Evolutionary conservation across 2,888 invertebrate species (phyloP).

Genomic region (Lepas anatifera): DNA sequence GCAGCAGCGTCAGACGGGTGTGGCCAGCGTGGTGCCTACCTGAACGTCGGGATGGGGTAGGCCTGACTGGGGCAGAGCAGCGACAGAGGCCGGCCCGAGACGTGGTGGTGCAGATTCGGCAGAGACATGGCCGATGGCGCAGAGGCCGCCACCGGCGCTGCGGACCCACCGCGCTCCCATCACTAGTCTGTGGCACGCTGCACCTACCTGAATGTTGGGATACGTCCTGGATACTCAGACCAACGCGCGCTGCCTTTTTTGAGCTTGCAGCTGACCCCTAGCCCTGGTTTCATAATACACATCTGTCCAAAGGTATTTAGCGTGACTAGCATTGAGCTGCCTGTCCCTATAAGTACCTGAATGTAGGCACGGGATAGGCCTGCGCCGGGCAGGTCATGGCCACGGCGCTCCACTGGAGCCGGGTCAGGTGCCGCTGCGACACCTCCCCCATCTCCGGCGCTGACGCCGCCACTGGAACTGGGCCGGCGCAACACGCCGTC

Average conservation of each 20-base stretch:
- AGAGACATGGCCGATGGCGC: not conserved
- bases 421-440: not conserved
- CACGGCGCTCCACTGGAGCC: slow-evolving; percentile 13
- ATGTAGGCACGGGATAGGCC: not conserved
- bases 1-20: not conserved
- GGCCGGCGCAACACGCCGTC: no score
- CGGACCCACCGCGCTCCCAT: no score
- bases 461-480: not conserved
- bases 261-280: no score
- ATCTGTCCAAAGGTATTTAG: no score
- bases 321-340: no score
- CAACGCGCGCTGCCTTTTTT: no score
- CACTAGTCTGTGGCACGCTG: no score
- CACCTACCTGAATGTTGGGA: slow-evolving; percentile 20
- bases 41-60: slow-evolving; percentile 40
- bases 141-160: slow-evolving; percentile 8
- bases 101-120: slow-evolving; percentile 22
- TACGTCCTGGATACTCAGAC: no score
- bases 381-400: slow-evolving; percentile 22
- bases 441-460: not conserved
- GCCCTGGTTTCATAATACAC: no score
- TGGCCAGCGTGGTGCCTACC: slow-evolving; percentile 22
- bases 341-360: no score
- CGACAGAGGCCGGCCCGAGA: slow-evolving; percentile 25
- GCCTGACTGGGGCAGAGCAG: slow-evolving; percentile 40